Percentiles rank a stretch among this genome's conserved stretches.
These are phyloP conservation scores for Anguilla rostrata DNA, from an alignment of 2,113 vertebrate species.

Conservation along the genomic window DNA sequence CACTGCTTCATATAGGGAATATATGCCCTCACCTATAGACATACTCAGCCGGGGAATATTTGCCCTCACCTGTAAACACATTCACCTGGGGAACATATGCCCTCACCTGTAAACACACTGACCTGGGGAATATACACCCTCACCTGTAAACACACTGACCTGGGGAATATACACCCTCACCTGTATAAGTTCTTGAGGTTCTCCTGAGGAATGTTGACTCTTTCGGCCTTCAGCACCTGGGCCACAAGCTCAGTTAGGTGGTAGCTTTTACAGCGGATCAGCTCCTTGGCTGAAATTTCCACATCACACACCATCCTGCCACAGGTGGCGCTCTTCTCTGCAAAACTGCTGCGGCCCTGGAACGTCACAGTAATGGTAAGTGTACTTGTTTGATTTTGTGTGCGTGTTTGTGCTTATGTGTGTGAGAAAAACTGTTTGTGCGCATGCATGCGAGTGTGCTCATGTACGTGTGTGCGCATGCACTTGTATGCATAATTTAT, in stretches of 20 bases:
- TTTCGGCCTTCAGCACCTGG: slow-evolving; percentile 86
- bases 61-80: no score
- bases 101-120: neutral
- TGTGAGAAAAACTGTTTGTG: neutral
- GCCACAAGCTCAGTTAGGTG: slow-evolving; percentile 85
- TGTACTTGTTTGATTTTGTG: neutral
- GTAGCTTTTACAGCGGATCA: slow-evolving; percentile 97
- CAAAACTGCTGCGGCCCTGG: slow-evolving; percentile 89
- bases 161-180: slow-evolving; percentile 54
- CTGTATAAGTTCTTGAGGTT: slow-evolving; percentile 84
- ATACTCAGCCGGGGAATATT: no score
- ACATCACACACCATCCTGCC: slow-evolving; percentile 94
- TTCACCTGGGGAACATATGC: neutral
- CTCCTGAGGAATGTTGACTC: slow-evolving; percentile 74
- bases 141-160: neutral
- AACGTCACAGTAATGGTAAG: neutral
- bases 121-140: neutral
- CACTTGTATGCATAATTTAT: neutral
- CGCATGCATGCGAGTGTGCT: neutral
- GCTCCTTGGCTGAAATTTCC: slow-evolving; percentile 93
- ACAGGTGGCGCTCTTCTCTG: slow-evolving; percentile 90
- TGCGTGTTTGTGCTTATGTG: neutral
- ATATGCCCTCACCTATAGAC: no score
- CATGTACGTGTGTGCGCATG: neutral
- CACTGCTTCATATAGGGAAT: no score